These are phyloP conservation scores for Caradrina kadenii DNA, from an alignment of 2,888 invertebrate genomes.

Conservation along the genomic window DNA sequence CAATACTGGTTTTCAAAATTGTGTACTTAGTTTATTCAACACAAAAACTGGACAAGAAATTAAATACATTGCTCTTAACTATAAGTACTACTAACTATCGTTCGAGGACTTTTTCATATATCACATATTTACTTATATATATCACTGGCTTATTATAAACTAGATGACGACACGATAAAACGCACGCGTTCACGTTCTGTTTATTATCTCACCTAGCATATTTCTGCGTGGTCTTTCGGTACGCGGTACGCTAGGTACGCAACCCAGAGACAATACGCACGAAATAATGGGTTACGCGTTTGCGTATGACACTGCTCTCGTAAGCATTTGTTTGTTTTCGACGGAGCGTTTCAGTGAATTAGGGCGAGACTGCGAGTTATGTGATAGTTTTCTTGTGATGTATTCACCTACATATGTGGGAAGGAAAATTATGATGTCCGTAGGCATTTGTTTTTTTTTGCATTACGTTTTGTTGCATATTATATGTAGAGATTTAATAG, in stretches of 20 bases:
- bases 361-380: constrained; percentile 32
- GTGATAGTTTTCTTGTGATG: constrained; percentile 42
- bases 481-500: background rate
- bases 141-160: constrained; percentile 64
- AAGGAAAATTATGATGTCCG: constrained; percentile 2
- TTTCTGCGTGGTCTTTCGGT: constrained; percentile 45
- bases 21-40: background rate
- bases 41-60: too few species aligned
- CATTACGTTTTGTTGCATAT: background rate
- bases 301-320: constrained; percentile 59
- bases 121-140: constrained; percentile 16
- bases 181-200: constrained; percentile 65
- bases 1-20: too few species aligned
- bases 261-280: constrained; percentile 54
- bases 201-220: constrained; percentile 63
- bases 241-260: constrained; percentile 33
- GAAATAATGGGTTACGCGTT: constrained; percentile 58
- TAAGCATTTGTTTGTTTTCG: constrained; percentile 51
- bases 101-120: constrained; percentile 16
- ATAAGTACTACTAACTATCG: constrained; percentile 2
- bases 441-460: background rate
- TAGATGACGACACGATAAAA: constrained; percentile 66
- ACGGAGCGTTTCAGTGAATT: constrained; percentile 47
- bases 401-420: constrained; percentile 2
- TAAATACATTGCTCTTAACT: background rate